Evolutionary conservation across 2,113 vertebrate genomes (phyloP).

Genomic region (Amazona vittata): DNA sequence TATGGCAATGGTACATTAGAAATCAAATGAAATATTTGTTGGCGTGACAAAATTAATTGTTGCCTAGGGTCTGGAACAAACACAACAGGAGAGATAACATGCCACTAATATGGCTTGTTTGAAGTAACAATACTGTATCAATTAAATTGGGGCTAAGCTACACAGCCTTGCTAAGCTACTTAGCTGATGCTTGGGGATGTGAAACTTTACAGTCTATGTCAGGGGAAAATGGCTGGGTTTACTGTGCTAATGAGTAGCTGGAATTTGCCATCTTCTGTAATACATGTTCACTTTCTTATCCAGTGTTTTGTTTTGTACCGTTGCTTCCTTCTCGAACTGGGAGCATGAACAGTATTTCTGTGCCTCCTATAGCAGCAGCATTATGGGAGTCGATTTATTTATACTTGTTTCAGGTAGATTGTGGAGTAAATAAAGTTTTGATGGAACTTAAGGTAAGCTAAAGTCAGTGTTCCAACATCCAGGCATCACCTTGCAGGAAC

Average conservation of each 20-base stretch:
- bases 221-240: background rate
- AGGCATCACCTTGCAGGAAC: background rate
- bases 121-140: slow-evolving; percentile 56
- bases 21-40: slow-evolving; percentile 55
- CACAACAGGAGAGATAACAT: slow-evolving; percentile 49
- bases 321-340: background rate
- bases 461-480: background rate
- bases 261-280: background rate
- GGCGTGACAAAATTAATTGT: slow-evolving; percentile 66
- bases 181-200: slow-evolving; percentile 27
- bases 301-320: background rate
- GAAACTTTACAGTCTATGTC: background rate
- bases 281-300: background rate
- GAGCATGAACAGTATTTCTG: background rate
- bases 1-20: slow-evolving; percentile 49
- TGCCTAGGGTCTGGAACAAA: slow-evolving; percentile 62
- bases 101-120: slow-evolving; percentile 49
- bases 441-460: background rate
- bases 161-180: slow-evolving; percentile 3
- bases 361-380: background rate
- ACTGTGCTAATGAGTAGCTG: background rate
- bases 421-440: background rate
- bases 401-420: background rate
- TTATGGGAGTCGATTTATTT: background rate
- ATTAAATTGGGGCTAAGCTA: slow-evolving; percentile 16